phyloP scores from a whole-genome alignment of 1,140 invertebrate species.

The Tetramorium simillimum region DNA sequence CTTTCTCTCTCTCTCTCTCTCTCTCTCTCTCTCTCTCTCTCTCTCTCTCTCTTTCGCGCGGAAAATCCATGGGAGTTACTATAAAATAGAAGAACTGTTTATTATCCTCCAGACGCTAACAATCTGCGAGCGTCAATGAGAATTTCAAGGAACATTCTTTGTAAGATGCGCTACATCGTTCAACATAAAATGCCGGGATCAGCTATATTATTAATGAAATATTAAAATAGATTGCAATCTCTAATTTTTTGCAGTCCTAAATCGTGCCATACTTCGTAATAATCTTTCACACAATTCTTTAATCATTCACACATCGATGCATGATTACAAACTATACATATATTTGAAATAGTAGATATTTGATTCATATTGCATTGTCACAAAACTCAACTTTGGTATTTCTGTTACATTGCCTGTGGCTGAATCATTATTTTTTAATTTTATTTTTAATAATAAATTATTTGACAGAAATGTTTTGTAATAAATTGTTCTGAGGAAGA shows the following conservation, averaged over 20 bases:
- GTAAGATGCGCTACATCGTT: background rate
- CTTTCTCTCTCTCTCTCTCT: background rate
- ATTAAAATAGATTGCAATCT: background rate
- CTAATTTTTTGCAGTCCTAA: background rate
- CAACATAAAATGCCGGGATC: background rate
- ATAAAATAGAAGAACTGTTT: slow-evolving; percentile 8
- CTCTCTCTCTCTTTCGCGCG: background rate
- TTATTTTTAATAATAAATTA: background rate
- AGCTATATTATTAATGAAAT: background rate
- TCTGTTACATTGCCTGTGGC: background rate
- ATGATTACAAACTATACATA: too few relatives aligned
- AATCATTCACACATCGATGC: background rate
- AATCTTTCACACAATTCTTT: too few relatives aligned
- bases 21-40: too few relatives aligned
- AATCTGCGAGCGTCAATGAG: background rate
- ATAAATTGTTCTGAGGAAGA: background rate
- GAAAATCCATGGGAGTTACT: slow-evolving; percentile 24
- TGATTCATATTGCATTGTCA: background rate
- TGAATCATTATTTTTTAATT: background rate
- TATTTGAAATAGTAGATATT: background rate
- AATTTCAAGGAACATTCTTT: background rate
- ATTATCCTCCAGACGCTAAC: background rate
- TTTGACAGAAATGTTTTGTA: background rate
- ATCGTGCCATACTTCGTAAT: background rate
- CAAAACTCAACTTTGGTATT: background rate